Conservation (phyloP, 2,113 vertebrate species). For the Rhabdomys dilectus region DNA sequence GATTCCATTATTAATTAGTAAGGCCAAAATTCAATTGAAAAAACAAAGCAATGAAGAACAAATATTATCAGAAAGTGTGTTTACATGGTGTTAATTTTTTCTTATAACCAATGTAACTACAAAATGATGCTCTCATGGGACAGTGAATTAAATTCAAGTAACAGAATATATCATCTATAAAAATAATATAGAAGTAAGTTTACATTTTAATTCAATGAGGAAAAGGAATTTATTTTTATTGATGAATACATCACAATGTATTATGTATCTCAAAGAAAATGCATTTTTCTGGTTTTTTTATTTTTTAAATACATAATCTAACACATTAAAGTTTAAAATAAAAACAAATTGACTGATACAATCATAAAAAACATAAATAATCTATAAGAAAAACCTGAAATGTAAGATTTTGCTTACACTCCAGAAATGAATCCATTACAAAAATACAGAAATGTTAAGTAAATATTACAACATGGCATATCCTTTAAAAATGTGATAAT, state of each 20-base stretch:
- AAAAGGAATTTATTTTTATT: not conserved
- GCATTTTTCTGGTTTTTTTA: not conserved
- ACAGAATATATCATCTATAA: not conserved
- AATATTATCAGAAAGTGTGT: not conserved
- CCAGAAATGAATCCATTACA: not conserved
- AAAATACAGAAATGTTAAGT: not conserved
- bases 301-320: too few relatives aligned
- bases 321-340: not conserved
- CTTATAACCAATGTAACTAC: not conserved
- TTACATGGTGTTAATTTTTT: not conserved
- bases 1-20: constrained; percentile 16
- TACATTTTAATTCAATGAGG: not conserved
- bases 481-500: not conserved
- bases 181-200: not conserved
- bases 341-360: not conserved
- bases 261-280: not conserved
- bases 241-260: not conserved
- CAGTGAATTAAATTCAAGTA: not conserved
- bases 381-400: not conserved
- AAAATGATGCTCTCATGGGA: not conserved
- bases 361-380: not conserved
- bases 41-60: not conserved
- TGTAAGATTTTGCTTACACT: too few relatives aligned
- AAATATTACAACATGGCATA: not conserved
- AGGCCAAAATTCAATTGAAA: not conserved